These are phyloP conservation scores for Allolobophora icterica DNA, from an alignment of 2,888 invertebrate genomes.

Conservation along the genomic window DNA sequence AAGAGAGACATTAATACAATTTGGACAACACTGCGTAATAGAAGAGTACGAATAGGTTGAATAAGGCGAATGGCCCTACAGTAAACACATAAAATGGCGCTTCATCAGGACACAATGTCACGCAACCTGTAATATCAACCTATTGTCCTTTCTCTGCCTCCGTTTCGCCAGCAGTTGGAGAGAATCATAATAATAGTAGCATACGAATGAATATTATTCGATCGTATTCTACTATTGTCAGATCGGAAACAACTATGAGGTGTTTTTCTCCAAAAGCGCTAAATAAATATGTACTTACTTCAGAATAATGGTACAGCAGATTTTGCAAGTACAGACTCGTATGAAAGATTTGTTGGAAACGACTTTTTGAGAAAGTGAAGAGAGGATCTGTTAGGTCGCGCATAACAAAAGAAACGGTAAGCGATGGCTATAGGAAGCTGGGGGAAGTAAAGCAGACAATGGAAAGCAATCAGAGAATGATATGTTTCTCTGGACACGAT, in stretches of 20 bases:
- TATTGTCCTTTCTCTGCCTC: too few relatives aligned
- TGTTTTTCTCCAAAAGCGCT: neutral
- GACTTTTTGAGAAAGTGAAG: neutral
- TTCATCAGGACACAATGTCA: too few relatives aligned
- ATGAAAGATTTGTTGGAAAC: neutral
- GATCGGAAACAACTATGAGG: neutral
- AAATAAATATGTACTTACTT: neutral
- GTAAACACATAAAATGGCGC: too few relatives aligned
- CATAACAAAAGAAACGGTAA: neutral
- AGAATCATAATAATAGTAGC: too few relatives aligned
- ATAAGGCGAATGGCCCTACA: too few relatives aligned
- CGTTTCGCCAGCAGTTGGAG: neutral
- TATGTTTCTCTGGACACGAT: too few relatives aligned
- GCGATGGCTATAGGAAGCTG: neutral
- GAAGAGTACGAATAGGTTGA: too few relatives aligned
- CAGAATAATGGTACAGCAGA: neutral
- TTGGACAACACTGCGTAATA: too few relatives aligned
- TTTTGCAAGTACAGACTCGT: neutral
- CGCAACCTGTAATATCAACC: too few relatives aligned
- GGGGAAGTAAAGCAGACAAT: too few relatives aligned
- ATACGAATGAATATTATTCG: too few relatives aligned
- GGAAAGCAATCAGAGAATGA: too few relatives aligned
- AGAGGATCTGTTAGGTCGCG: neutral
- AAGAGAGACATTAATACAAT: neutral
- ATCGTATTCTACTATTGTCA: neutral